Evolutionary conservation across 1,140 invertebrate species (phyloP), one percentile per base, ranked within the genome.

Genomic region (Asbolus verrucosus): DNA sequence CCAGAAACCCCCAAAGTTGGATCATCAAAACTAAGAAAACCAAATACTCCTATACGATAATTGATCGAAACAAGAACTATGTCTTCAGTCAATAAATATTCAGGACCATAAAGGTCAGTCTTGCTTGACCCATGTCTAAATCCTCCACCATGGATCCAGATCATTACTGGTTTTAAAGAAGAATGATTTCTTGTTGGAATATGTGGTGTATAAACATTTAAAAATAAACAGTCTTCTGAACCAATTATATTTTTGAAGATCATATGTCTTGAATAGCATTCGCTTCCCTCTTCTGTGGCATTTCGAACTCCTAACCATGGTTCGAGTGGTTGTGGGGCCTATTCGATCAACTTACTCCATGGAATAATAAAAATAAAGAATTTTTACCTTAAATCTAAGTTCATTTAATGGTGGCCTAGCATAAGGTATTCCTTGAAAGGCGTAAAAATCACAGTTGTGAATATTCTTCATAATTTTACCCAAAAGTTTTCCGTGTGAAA

Each of bases 161-260:
- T 81, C 81, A 87, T 84, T 3, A 86, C 85, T 0, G 84, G 82
- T 41, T 76, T 79, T 1, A 82, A 68, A 2, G 6, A 0, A 8
- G 5, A 6, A 21, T 65, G 81, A 75, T 38, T 78, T 75, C 59
- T 82, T 13, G 82, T 73, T 0, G 80, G 82, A 5, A 85, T 84
- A 68, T 87, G 82, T 33, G 89, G 87, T n/a, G 90, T 89, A 76
- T 90, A 93, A 0, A 95, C 87, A 78, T 94, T 95, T 9, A 95
- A 82, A 76, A 90, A 90, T 2, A 96, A 85, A 76, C 92, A 93
- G 79, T 93, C 90, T 77, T 93, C 91, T 4, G 67, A 72, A 0
- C 74, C 72, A 0, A 70, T 54, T 6, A 60, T 8, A 5, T 50
- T 71, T 6, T 16, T 9, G 13, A 62, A 59, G 8, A 71, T 11